A percentile compares a stretch with the other conserved stretches of the same genome.
These are phyloP conservation scores for Nanorana parkeri DNA, from an alignment of 2,113 vertebrate species.

Conservation along the genomic window DNA sequence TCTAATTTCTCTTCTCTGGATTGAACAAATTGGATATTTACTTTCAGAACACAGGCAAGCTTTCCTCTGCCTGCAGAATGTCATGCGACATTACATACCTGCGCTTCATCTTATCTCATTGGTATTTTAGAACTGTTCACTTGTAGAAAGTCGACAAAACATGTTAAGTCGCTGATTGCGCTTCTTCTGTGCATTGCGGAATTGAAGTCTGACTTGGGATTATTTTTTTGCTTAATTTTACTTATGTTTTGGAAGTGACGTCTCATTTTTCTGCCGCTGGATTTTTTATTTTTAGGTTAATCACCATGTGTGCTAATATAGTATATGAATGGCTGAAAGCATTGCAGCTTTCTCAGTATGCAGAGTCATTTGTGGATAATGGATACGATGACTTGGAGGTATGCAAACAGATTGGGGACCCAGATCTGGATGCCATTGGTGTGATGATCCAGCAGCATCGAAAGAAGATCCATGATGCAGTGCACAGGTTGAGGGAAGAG, in stretches of 20 bases:
- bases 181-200: background rate
- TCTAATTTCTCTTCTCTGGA: background rate
- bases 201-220: background rate
- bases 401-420: conserved; percentile 96
- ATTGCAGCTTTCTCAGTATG: conserved; percentile 91
- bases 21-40: conserved; percentile 26
- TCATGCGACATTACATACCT: conserved; percentile 17
- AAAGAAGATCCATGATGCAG: conserved; percentile 89
- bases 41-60: background rate
- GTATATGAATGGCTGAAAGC: conserved; percentile 96
- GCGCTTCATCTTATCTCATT: conserved; percentile 2
- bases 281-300: background rate
- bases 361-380: conserved; percentile 94
- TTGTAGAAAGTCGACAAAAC: background rate
- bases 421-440: conserved; percentile 96
- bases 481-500: conserved; percentile 86
- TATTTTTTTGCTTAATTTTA: conserved; percentile 12
- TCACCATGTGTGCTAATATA: conserved; percentile 86
- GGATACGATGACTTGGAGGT: conserved; percentile 98
- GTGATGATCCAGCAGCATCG: conserved; percentile 89
- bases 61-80: conserved; percentile 27
- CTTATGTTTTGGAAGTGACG: conserved; percentile 1
- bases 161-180: background rate
- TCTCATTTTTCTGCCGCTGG: background rate
- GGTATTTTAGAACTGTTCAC: background rate